Conservation (phyloP, 2,888 invertebrate genomes). For the Synergus gifuensis region DNA sequence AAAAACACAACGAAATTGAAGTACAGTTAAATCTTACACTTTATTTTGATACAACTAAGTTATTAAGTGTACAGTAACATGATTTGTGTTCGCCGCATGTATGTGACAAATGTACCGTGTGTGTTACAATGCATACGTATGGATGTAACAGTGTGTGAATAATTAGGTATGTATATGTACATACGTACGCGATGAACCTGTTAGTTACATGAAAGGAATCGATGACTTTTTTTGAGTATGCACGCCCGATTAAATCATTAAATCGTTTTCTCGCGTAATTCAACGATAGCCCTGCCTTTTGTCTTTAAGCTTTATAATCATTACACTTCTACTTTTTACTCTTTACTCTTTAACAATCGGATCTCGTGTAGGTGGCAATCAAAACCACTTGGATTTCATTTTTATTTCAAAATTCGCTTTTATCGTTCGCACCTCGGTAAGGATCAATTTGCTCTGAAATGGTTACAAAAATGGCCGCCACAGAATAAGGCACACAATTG, state of each 20-base stretch:
- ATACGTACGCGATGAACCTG: slow-evolving; percentile 47
- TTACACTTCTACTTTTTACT: background rate
- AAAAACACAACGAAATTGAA: slow-evolving; percentile 77
- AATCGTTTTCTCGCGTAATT: background rate
- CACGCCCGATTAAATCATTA: slow-evolving; percentile 10
- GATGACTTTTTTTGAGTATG: slow-evolving; percentile 16
- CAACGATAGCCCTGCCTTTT: slow-evolving; percentile 5
- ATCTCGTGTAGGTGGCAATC: background rate
- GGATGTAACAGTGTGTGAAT: slow-evolving; percentile 50
- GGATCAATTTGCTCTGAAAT: slow-evolving; percentile 66
- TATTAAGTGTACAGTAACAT: slow-evolving; percentile 73
- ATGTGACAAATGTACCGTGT: slow-evolving; percentile 39
- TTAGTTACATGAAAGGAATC: slow-evolving; percentile 40
- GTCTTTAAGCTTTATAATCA: background rate
- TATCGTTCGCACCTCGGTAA: slow-evolving; percentile 37
- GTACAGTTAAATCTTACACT: slow-evolving; percentile 75
- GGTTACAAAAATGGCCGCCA: slow-evolving; percentile 76
- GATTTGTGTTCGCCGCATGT: slow-evolving; percentile 65
- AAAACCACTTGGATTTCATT: slow-evolving; percentile 3
- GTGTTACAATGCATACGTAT: slow-evolving; percentile 49
- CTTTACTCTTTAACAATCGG: background rate
- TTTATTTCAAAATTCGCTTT: slow-evolving; percentile 30
- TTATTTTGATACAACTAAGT: slow-evolving; percentile 73
- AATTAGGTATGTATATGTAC: slow-evolving; percentile 41
- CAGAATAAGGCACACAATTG: slow-evolving; percentile 78